Evolutionary conservation across 1,140 invertebrate species (phyloP), one percentile per base, ranked within the genome.

Genomic region (Pseudomyrmex pallidus): DNA sequence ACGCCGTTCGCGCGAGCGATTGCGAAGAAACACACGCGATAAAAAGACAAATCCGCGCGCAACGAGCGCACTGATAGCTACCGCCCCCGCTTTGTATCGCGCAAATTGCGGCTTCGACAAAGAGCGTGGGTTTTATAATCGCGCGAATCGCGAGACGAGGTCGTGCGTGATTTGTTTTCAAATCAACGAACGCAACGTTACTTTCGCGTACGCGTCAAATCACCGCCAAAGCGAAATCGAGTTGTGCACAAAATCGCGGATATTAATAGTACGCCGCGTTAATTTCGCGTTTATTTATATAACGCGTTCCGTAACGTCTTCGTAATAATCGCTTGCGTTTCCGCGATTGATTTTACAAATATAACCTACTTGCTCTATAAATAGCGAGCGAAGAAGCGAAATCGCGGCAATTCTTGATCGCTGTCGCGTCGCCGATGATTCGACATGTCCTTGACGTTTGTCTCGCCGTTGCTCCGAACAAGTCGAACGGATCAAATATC

Each of bases 361-460:
- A 85, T 88, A 91, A 91, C 90, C 90, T 89, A 89, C 89, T 87
- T 87, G 86, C 78, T 87, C 89, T 90, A 90, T 91, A 89, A 88
- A 91, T 88, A 91, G 86, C 87, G 80, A 86, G 84, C 84, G 89
- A 88, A 85, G 85, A 67, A 56, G 50, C 73, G 85, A 82, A 76
- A 85, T 83, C 80, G 86, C 67, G 78, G 56, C 74, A 61, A 82
- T 89, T 89, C 76, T 61, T 85, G 87, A 73, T 72, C 35, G 17
- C 35, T 15, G 76, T 76, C 74, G 83, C 78, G 25, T 25, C 57
- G 57, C 48, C 61, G 17, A 22, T 35, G 15, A 56, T 82, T 35
- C 68, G 82, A 72, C 59, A 66, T 74, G 0, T 2, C 12, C 44
- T 52, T 13, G 22, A 8, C n/a, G 46, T 25, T 57, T n/a, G 35